These are phyloP conservation scores for Nomada lathburiana DNA, from an alignment of 2,888 invertebrate genomes.

Conservation along the genomic window DNA sequence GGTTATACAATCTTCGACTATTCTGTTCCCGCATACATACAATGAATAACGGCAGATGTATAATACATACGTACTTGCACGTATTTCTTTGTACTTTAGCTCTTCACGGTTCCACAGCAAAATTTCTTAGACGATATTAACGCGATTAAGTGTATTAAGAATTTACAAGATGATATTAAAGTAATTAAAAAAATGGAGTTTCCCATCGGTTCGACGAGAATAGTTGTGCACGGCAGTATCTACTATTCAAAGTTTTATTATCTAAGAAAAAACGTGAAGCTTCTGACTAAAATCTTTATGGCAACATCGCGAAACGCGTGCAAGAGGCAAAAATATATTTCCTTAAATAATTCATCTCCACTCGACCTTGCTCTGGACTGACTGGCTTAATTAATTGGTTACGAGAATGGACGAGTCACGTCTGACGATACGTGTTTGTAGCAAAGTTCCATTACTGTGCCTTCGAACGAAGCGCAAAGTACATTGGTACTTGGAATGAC, in stretches of 20 bases:
- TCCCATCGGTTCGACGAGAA: background rate
- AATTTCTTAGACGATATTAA: background rate
- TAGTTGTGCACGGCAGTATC: background rate
- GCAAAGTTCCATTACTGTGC: background rate
- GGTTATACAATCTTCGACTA: slow-evolving; percentile 44
- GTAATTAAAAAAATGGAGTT: background rate
- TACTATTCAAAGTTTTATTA: no score
- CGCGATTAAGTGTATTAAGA: background rate
- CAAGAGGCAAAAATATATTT: background rate
- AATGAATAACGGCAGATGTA: slow-evolving; percentile 31
- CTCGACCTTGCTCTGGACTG: background rate
- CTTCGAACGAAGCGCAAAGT: background rate
- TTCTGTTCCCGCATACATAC: slow-evolving; percentile 11
- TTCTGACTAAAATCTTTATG: background rate
- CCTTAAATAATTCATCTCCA: slow-evolving; percentile 21
- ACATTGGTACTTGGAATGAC: background rate
- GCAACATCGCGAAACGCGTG: background rate
- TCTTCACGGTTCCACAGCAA: background rate
- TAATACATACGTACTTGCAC: no score
- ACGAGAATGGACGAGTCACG: slow-evolving; percentile 17
- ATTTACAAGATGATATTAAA: background rate
- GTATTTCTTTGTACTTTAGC: no score
- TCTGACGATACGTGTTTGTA: background rate
- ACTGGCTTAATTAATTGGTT: slow-evolving; percentile 40
- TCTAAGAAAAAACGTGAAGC: no score